Conservation (phyloP, 2,888 invertebrate genomes). For the Cantharis nigra region DNA sequence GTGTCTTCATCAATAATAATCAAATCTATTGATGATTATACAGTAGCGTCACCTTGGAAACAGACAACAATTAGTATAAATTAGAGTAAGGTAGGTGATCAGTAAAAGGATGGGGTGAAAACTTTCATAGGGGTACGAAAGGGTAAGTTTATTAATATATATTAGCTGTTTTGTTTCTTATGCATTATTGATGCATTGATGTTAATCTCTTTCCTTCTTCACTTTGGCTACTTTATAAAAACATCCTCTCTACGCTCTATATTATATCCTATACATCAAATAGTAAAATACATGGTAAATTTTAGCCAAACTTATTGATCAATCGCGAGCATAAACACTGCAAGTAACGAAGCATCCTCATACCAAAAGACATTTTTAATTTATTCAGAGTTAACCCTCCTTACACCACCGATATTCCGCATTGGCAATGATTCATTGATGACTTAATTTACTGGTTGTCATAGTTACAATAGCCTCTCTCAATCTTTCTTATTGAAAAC, state of each 20-base stretch:
- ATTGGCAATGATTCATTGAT: conserved; percentile 45
- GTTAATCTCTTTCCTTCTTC: background rate
- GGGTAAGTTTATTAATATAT: conserved; percentile 49
- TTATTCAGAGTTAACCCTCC: conserved; percentile 40
- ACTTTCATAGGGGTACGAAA: conserved; percentile 43
- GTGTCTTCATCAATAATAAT: conserved; percentile 55
- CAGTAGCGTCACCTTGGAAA: conserved; percentile 53
- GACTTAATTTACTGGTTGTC: conserved; percentile 42
- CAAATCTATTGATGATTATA: conserved; percentile 56
- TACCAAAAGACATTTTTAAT: conserved; percentile 37
- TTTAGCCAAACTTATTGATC: background rate
- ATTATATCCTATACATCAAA: no score
- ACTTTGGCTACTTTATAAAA: background rate
- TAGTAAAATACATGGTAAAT: background rate
- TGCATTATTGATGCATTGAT: conserved; percentile 18
- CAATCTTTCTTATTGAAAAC: conserved; percentile 31
- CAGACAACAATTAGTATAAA: conserved; percentile 57
- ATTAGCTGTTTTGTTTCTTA: conserved; percentile 42
- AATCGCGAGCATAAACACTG: background rate
- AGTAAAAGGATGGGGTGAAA: conserved; percentile 38
- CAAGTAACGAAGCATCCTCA: conserved; percentile 1
- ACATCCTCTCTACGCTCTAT: background rate
- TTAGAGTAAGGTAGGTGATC: conserved; percentile 42
- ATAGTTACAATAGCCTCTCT: conserved; percentile 37
- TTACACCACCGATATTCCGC: conserved; percentile 40